Evolutionary conservation across 2,888 invertebrate genomes (phyloP).

Genomic region (Phrixothrix hirtus): DNA sequence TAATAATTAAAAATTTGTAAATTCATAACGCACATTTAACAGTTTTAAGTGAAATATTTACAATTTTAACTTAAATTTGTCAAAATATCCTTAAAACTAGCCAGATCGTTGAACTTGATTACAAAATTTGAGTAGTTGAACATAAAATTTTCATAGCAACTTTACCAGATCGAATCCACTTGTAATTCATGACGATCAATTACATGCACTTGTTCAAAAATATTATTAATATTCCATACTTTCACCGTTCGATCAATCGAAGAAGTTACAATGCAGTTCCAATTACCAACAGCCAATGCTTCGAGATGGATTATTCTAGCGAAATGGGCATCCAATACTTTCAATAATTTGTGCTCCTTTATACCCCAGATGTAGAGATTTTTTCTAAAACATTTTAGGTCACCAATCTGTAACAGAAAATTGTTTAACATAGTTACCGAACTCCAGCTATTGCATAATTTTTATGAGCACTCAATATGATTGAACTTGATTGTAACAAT

Average conservation of each 20-base stretch:
- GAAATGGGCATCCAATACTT: slow-evolving; percentile 94
- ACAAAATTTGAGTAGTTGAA: too few species aligned
- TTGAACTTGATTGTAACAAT: slow-evolving; percentile 87
- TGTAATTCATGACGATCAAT: slow-evolving; percentile 94
- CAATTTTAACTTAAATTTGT: too few species aligned
- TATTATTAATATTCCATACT: slow-evolving; percentile 99
- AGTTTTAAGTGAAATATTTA: too few species aligned
- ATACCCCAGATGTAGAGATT: slow-evolving; percentile 94
- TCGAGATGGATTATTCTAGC: slow-evolving; percentile 92
- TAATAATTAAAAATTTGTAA: too few species aligned
- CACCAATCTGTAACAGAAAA: neutral
- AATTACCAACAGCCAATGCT: slow-evolving; percentile 82
- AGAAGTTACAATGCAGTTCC: slow-evolving; percentile 95
- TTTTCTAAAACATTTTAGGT: slow-evolving; percentile 58
- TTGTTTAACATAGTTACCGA: slow-evolving; percentile 58
- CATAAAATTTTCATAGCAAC: too few species aligned
- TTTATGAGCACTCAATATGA: slow-evolving; percentile 87
- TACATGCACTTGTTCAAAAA: slow-evolving; percentile 95
- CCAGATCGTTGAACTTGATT: too few species aligned
- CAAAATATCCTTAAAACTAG: too few species aligned
- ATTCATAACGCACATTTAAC: too few species aligned
- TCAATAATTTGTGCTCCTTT: slow-evolving; percentile 78
- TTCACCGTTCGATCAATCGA: slow-evolving; percentile 97
- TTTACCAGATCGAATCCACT: slow-evolving; percentile 85
- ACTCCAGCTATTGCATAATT: slow-evolving; percentile 96